Base-by-base conservation (phyloP, 1,140 invertebrate genomes). In the Odontomachus brunneus region DNA sequence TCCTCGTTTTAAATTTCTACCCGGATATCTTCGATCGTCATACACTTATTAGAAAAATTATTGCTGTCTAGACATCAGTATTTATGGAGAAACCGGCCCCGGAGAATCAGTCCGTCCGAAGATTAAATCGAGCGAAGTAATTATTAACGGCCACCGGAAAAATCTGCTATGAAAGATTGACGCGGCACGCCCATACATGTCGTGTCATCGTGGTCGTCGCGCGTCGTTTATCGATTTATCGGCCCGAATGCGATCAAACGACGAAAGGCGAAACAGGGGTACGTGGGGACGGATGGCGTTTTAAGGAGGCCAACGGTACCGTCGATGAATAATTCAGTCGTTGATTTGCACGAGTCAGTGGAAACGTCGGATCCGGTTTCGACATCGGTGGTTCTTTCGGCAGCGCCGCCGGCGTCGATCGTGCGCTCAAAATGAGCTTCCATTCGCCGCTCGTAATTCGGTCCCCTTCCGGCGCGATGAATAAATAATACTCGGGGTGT, bases 301-400 rank as follows among this genome's bases (percentile, higher is more conserved):
- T 53, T 62, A 24, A 74, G 49, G 29, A 67, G 26, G 60, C 60
- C 44, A 76, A 66, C 33, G 51, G 63, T 17, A 19, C 1, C 33
- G 71, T 80, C 89, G 90, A 90, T 91, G 90, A 89, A 91, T 90
- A 84, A 91, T 91, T 90, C 89, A 90, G 22, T 11, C 76, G 62
- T 65, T 74, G 75, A 90, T 90, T 90, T 89, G 88, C 88, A 89
- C 89, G 72, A 71, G 29, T 60, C 59, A 80, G 66, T 65, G 72
- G 83, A 83, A 84, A 84, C 82, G 76, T 89, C 59, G 51, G 80
- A 87, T 66, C 87, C 83, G 57, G 84, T 88, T 89, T 87, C 48
- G 78, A 84, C 75, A 84, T 84, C 48, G 53, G 44, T 78, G 38
- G 38, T 44, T 44, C 76, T 59, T 62, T 75, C 57, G 69, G 69